Percentiles rank a stretch among this genome's conserved stretches.
Conservation (phyloP, 2,113 vertebrate species). For the Lampris megalopsis region DNA sequence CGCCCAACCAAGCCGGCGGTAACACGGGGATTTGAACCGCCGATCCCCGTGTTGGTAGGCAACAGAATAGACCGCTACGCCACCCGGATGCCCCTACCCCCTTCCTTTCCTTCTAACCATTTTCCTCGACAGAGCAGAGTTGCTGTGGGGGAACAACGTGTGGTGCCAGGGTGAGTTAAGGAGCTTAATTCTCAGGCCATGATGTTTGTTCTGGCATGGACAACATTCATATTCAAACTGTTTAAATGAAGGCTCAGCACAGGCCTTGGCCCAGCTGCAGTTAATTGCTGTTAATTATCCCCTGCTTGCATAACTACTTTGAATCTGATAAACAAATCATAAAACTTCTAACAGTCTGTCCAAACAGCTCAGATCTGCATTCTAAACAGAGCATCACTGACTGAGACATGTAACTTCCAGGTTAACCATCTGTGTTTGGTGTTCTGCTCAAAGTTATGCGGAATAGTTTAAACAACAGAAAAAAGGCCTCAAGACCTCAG, state of each 20-base stretch:
- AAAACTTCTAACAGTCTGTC: not conserved
- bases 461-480: slow-evolving; percentile 9
- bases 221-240: slow-evolving; percentile 3
- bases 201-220: slow-evolving; percentile 1
- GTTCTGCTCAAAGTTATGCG: slow-evolving; percentile 2
- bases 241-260: slow-evolving; percentile 2
- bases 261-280: not conserved
- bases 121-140: slow-evolving; percentile 10
- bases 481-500: slow-evolving; percentile 18
- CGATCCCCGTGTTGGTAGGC: no score
- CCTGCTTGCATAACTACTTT: not conserved
- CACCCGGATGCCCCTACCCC: slow-evolving; percentile 1
- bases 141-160: not conserved
- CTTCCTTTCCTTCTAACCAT: slow-evolving; percentile 23
- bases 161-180: not conserved
- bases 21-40: no score
- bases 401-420: not conserved
- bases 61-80: no score
- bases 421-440: slow-evolving; percentile 18
- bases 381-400: slow-evolving; percentile 7
- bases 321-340: not conserved
- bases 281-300: not conserved
- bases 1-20: no score
- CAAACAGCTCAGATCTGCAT: slow-evolving; percentile 1
- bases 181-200: slow-evolving; percentile 15